Base-by-base conservation (phyloP, 2,797 vertebrate genomes). In the Melanotaenia boesemani region DNA sequence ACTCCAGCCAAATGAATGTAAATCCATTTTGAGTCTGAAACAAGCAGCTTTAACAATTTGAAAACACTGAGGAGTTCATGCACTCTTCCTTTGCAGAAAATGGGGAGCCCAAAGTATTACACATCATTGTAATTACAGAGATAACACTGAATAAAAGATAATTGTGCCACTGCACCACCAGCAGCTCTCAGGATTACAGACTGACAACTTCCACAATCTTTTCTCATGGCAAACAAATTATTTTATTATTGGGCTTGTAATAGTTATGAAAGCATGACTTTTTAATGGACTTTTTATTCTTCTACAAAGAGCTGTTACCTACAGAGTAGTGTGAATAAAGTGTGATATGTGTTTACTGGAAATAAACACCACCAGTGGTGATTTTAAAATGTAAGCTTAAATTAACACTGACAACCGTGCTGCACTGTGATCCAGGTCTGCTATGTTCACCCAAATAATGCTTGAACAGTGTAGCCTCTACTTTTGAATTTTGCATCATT, bases 81-180 rank as follows among this genome's bases (percentile, higher is more conserved):
- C 62, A 7, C 59, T 76, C 61, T 32, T 56, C 28, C 11, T 59
- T 48, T 18, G 48, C 63, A 44, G 56, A 58, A 76, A 76, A 22
- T 32, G 71, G 30, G 74, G 55, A 54, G 39, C 70, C 68, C 16
- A 61, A 64, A 65, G 63, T 66, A 69, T 70, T 36, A 64, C 57
- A 48, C 63, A 71, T 74, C 72, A 28, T 44, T 70, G 78, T 77
- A 72, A 83, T 82, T 76, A 69, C 58, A 63, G 59, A 74, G 9
- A 80, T 83, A 56, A 71, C 82, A 46, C 57, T 76, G 78, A 77
- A 74, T 70, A 68, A 77, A 85, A 71, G 36, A 80, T 80, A 74
- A 83, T n/a, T 64, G 28, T 44, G 60, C 84, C 63, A 72, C 83
- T 68, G 66, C 72, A 61, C 82, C 77, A 67, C 69, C 72, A 52